These are phyloP conservation scores for Liodrosophila aerea DNA, from an alignment of 2,888 invertebrate genomes.

Conservation along the genomic window DNA sequence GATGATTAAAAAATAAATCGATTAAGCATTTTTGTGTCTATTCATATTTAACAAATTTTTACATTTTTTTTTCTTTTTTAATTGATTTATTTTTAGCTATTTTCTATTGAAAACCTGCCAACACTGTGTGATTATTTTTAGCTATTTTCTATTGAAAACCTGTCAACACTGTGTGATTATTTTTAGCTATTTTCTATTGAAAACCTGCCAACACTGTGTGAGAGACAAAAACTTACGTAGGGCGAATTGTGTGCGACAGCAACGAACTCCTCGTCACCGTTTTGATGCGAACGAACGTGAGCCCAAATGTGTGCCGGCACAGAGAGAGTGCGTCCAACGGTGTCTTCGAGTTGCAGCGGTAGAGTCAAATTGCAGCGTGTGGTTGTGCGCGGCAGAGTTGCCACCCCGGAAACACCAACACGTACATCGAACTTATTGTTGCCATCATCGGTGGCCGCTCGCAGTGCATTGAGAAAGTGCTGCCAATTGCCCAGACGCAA, in stretches of 20 bases:
- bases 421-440: conserved; percentile 34
- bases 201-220: neutral
- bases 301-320: conserved; percentile 48
- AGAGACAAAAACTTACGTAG: conserved; percentile 35
- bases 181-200: too few relatives aligned
- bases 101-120: too few relatives aligned
- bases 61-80: too few relatives aligned
- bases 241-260: conserved; percentile 49
- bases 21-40: too few relatives aligned
- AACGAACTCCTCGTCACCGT: conserved; percentile 35
- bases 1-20: too few relatives aligned
- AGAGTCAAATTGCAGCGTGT: conserved; percentile 10
- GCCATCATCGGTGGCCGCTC: neutral
- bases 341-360: conserved; percentile 8
- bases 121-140: too few relatives aligned
- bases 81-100: too few relatives aligned
- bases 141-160: too few relatives aligned
- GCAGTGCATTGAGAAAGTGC: conserved; percentile 30
- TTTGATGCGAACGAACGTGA: conserved; percentile 25
- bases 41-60: too few relatives aligned
- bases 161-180: too few relatives aligned
- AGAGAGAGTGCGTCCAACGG: conserved; percentile 1
- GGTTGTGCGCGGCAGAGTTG: conserved; percentile 16
- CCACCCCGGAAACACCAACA: conserved; percentile 43
- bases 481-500: conserved; percentile 43